These are phyloP conservation scores for Vollenhovia emeryi DNA, from an alignment of 1,140 invertebrate species.

Conservation along the genomic window DNA sequence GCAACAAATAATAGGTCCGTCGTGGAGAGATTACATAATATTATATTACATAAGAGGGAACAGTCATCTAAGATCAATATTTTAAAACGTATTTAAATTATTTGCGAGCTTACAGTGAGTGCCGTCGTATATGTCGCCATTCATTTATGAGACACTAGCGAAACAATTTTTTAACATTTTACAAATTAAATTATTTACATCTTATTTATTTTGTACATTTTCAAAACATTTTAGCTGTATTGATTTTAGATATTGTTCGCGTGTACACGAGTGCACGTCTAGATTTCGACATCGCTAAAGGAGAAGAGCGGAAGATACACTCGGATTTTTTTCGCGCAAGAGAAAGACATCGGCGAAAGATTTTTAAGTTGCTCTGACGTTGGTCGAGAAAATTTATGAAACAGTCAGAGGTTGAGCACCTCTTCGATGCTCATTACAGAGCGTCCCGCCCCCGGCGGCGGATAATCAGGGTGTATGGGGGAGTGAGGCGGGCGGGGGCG, in stretches of 20 bases:
- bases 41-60: not conserved
- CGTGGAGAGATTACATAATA: not conserved
- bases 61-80: not conserved
- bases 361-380: conserved; percentile 11
- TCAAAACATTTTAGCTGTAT: not conserved
- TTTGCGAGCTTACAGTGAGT: not conserved
- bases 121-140: not conserved
- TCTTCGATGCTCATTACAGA: conserved; percentile 83
- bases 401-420: conserved; percentile 81
- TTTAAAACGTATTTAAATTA: not conserved
- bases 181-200: not conserved
- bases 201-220: not conserved
- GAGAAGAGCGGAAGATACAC: not conserved
- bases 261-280: not conserved
- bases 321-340: not conserved
- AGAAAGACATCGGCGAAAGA: not conserved
- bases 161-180: not conserved
- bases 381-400: conserved; percentile 41
- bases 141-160: not conserved
- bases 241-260: not conserved
- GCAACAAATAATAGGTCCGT: not conserved
- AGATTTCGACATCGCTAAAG: not conserved
- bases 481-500: conserved; percentile 78
- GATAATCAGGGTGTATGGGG: conserved; percentile 82
- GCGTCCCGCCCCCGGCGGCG: conserved; percentile 83